Conservation (phyloP, 2,888 invertebrate genomes). For the Stegophylla sp. region DNA sequence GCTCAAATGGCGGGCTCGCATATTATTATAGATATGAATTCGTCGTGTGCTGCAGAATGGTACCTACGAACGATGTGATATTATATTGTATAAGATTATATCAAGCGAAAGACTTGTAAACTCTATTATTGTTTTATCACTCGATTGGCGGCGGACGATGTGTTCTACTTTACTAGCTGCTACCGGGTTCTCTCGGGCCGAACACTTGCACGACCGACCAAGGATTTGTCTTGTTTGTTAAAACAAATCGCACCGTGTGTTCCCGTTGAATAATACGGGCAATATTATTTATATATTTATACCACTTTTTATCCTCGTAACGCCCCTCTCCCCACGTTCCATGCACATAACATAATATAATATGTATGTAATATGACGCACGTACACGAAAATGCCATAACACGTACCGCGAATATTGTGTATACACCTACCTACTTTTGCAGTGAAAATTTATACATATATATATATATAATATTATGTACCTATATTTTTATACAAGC, state of each 20-base stretch:
- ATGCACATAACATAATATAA: not conserved
- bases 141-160: not conserved
- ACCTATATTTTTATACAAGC: not conserved
- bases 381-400: not conserved
- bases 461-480: too few relatives aligned
- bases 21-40: too few relatives aligned
- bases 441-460: not conserved
- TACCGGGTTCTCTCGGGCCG: not conserved
- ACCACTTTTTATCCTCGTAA: not conserved
- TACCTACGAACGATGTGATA: too few relatives aligned
- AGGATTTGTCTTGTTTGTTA: conserved; percentile 32
- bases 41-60: too few relatives aligned
- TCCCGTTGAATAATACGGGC: conserved; percentile 20
- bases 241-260: conserved; percentile 2
- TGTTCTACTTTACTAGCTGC: not conserved
- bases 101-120: not conserved
- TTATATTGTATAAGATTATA: too few relatives aligned
- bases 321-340: not conserved
- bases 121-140: not conserved
- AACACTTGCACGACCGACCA: too few relatives aligned
- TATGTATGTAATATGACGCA: not conserved
- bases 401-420: not conserved
- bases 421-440: not conserved
- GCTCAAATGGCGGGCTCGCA: too few relatives aligned
- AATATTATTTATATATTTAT: not conserved